These are phyloP conservation scores for Muricea muricata DNA, from an alignment of 92 coral and sea anemone genomes.

Conservation along the genomic window DNA sequence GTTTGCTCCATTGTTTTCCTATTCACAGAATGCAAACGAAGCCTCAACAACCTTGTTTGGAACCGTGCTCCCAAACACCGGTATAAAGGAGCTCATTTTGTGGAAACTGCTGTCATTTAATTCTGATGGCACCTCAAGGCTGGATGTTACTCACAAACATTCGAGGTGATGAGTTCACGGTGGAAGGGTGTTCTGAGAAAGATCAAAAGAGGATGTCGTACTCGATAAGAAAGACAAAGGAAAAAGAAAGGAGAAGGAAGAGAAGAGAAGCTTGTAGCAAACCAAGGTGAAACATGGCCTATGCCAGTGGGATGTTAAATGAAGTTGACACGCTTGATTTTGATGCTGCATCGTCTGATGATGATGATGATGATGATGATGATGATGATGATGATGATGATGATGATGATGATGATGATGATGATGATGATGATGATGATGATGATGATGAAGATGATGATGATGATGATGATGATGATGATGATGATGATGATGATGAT, in stretches of 20 bases:
- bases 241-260: constrained; percentile 38
- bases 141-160: not conserved
- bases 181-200: constrained; percentile 5
- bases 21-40: too few species aligned
- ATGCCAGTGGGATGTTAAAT: constrained; percentile 43
- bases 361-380: constrained; percentile 8
- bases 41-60: constrained; percentile 3
- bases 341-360: constrained; percentile 12
- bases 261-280: constrained; percentile 11
- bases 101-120: constrained; percentile 2
- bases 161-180: not conserved
- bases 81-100: too few species aligned
- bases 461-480: too few species aligned
- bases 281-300: constrained; percentile 28
- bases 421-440: too few species aligned
- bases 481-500: too few species aligned
- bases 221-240: constrained; percentile 23
- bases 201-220: constrained; percentile 1
- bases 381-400: too few species aligned
- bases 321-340: constrained; percentile 15
- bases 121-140: not conserved
- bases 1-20: not conserved
- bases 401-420: too few species aligned
- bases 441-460: too few species aligned
- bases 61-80: too few species aligned